Evolutionary conservation across 2,888 invertebrate genomes (phyloP), one percentile per base, ranked within the genome.

Genomic region (Sesia bembeciformis): DNA sequence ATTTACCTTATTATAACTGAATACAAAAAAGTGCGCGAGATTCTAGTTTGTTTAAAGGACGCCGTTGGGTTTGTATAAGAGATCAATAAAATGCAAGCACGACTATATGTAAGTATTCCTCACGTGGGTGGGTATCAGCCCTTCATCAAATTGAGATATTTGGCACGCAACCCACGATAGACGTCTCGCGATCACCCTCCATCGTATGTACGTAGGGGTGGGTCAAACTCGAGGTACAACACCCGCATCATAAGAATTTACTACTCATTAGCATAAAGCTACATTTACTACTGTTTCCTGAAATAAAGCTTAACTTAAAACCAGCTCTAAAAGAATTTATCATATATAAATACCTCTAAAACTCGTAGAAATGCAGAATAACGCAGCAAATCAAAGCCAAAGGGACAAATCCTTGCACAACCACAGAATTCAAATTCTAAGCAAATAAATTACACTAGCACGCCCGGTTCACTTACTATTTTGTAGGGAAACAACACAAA

Each of bases 381-480:
- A 61, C 62, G 62, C 58, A 57, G 39, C 42, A 51, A 54, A 43
- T 54, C 50, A 54, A 51, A 58, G 55, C 63, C 61, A 62, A 58
- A 59, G 59, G 58, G 71, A 74, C 72, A 81, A 85, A 85, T 84
- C 84, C 86, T 81, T 81, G 76, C 80, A 83, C 83, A 81, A 81
- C 72, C 80, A 84, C 83, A 73, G 68, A 81, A 78, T 76, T 72
- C 72, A 77, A 81, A 72, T 68, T 69, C 67, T 74, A 78, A 68
- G 68, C 73, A 78, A 82, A 81, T 76, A 78, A 77, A 79, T 73
- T 72, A 76, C 81, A 76, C 75, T 65, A 65, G 69, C 74, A 80
- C 74, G 66, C 71, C 61, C 60, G 63, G 70, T 77, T 72, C 78
- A 81, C 80, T 67, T 23, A 23, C 23, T 23, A 23, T 23, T 64